Evolutionary conservation across 2,888 invertebrate genomes (phyloP), one percentile per base, ranked within the genome.

Genomic region (Hetaerina titia): DNA sequence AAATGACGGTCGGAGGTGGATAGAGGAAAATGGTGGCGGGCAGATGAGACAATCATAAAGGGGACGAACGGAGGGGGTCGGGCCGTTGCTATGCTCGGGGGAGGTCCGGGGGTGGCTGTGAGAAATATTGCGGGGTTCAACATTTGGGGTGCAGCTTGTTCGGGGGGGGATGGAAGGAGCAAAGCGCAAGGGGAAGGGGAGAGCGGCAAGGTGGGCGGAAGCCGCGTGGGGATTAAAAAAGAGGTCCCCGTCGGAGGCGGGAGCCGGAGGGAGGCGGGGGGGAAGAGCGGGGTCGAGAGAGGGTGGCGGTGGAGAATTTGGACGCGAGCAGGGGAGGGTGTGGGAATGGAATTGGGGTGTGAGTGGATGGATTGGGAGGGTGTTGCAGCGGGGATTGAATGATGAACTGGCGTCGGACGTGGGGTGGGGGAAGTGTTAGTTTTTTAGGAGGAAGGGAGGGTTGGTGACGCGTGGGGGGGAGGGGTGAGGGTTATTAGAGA

Each of bases 61-160:
- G 22, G 69, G 69, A 69, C 22, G 19, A 13, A 69, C 22, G 64
- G n/a, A 69, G n/a, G 69, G 69, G 69, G 69, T 19, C 19, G 69
- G 8, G 22, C 22, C 63, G 19, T 17, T 45, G 22, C 22, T 11
- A 6, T 2, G 69, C n/a, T 22, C 6, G n/a, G 22, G 31, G 81
- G 25, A 45, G 25, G 31, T 15, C 13, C 13, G 31, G 22, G 31
- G 25, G 9, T 13, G 81, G 81, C 31, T 81, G 81, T 81, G 81
- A 81, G 81, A 81, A 81, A 81, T 81, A 81, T 81, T 81, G 81
- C 81, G 22, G 81, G 81, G 81, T 81, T 81, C 31, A 81, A 81
- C 81, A 81, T 81, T 81, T 25, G 81, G 81, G 81, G 25, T 81
- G 81, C 81, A 81, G 25, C 11, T 15, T 25, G 81, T 31, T 19